phyloP scores from a whole-genome alignment of 2,888 invertebrate genomes.

The Aspidapion aeneum region DNA sequence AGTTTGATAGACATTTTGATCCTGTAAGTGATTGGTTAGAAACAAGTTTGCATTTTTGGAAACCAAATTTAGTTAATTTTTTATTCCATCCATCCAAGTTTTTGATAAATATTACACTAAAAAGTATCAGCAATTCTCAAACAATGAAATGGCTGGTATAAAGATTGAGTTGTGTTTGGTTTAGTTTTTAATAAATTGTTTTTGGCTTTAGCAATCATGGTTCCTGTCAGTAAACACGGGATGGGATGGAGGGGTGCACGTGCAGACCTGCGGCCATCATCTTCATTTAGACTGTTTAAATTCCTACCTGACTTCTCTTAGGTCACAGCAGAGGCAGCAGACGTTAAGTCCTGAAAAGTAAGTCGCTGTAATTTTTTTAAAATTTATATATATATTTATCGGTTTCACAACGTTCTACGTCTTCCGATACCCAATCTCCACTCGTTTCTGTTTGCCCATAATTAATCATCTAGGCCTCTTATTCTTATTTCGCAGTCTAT shows the following conservation, averaged over 20 bases:
- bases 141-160: too few relatives aligned
- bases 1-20: slow-evolving; percentile 74
- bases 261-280: slow-evolving; percentile 96
- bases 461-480: too few relatives aligned
- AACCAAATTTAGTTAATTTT: too few relatives aligned
- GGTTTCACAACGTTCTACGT: too few relatives aligned
- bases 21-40: slow-evolving; percentile 57
- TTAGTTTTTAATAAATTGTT: too few relatives aligned
- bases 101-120: not conserved
- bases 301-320: slow-evolving; percentile 83
- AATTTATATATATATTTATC: not conserved
- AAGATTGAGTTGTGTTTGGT: not conserved
- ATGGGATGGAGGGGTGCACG: slow-evolving; percentile 90
- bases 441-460: too few relatives aligned
- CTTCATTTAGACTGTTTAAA: slow-evolving; percentile 92
- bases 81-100: too few relatives aligned
- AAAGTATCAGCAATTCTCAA: not conserved
- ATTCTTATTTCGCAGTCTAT: too few relatives aligned
- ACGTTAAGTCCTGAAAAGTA: slow-evolving; percentile 67
- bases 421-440: too few relatives aligned
- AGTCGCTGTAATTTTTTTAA: slow-evolving; percentile 33
- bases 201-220: slow-evolving; percentile 64
- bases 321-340: slow-evolving; percentile 72
- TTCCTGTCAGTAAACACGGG: slow-evolving; percentile 75
- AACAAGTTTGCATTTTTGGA: not conserved